phyloP scores from a whole-genome alignment of 2,113 vertebrate genomes.

The Nothobranchius kuhntae region DNA sequence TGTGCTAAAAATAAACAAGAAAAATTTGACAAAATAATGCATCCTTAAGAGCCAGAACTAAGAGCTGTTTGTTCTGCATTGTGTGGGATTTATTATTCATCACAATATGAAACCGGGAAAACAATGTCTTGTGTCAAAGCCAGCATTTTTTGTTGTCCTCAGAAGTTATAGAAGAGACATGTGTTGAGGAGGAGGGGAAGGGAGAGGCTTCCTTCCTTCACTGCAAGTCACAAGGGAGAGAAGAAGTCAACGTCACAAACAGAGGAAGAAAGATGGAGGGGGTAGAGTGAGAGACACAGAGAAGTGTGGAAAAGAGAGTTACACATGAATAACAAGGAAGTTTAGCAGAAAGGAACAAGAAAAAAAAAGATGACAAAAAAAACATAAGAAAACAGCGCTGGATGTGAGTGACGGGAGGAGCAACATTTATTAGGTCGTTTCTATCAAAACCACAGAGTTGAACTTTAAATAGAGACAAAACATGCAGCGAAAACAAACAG shows the following conservation, averaged over 20 bases:
- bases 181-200: conserved; percentile 62
- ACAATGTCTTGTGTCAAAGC: conserved; percentile 19
- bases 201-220: conserved; percentile 76
- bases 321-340: conserved; percentile 13
- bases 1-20: background rate
- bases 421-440: conserved; percentile 44
- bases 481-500: conserved; percentile 11
- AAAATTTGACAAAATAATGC: background rate
- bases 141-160: conserved; percentile 24
- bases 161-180: conserved; percentile 51
- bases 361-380: background rate
- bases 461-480: conserved; percentile 21
- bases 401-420: conserved; percentile 17
- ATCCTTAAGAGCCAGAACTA: background rate
- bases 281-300: conserved; percentile 15
- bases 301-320: background rate
- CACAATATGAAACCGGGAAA: conserved; percentile 1
- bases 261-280: conserved; percentile 42
- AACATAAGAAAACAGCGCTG: conserved; percentile 22
- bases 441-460: conserved; percentile 43
- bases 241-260: conserved; percentile 41
- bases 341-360: conserved; percentile 5
- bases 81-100: background rate
- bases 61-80: background rate
- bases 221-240: conserved; percentile 54